A percentile compares a stretch with the other conserved stretches of the same genome.
Evolutionary conservation across 1,140 invertebrate genomes (phyloP).

Genomic region (Calycopis cecrops): DNA sequence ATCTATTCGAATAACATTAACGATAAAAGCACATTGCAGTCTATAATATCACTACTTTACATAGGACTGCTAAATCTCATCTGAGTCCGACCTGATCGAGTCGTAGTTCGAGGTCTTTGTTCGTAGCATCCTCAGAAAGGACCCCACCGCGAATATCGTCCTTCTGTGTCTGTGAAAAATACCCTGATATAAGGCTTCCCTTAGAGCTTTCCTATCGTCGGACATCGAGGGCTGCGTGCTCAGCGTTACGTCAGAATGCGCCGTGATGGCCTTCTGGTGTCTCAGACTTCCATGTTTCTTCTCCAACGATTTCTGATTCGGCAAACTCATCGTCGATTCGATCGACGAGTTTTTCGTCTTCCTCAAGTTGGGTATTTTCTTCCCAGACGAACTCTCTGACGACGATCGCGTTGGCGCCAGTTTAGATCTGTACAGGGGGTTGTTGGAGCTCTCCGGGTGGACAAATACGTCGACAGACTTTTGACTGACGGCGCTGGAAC

Average conservation of each 20-base stretch:
- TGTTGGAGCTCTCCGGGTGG: conserved; percentile 57
- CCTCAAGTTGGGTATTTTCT: conserved; percentile 62
- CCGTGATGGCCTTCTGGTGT: conserved; percentile 68
- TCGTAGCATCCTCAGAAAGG: conserved; percentile 86
- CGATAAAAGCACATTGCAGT: conserved; percentile 64
- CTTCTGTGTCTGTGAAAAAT: conserved; percentile 87
- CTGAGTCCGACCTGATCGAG: conserved; percentile 79
- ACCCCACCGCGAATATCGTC: conserved; percentile 86
- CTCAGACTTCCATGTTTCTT: conserved; percentile 66
- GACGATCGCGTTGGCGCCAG: conserved; percentile 63
- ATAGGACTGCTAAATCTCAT: conserved; percentile 69
- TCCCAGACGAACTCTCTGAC: conserved; percentile 61
- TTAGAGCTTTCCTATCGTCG: conserved; percentile 82
- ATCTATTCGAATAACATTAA: conserved; percentile 35
- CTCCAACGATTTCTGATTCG: conserved; percentile 72
- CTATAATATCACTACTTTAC: conserved; percentile 52
- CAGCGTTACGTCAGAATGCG: conserved; percentile 71
- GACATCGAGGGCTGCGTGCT: conserved; percentile 76
- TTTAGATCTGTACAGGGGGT: conserved; percentile 67
- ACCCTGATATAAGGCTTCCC: conserved; percentile 86
- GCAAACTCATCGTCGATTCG: conserved; percentile 72
- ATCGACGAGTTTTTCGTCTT: conserved; percentile 72
- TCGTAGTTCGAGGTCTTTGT: conserved; percentile 88
- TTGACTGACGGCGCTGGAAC: conserved; percentile 76
- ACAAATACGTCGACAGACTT: conserved; percentile 75